Evolutionary conservation across 2,797 vertebrate species (phyloP).

Genomic region (Cryptoprocta ferox): DNA sequence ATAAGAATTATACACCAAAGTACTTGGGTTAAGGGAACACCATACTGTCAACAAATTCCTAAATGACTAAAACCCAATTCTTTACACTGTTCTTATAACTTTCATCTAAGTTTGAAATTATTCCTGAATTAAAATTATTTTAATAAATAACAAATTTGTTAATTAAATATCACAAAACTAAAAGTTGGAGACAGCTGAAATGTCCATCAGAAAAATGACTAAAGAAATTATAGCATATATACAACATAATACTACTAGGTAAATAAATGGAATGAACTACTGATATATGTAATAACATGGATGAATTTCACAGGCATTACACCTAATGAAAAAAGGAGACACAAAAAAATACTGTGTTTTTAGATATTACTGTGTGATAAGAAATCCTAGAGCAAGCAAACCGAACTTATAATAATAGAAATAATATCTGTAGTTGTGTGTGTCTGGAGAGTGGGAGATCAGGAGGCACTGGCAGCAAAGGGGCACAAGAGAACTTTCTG

Average conservation of each 20-base stretch:
- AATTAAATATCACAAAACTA: background rate
- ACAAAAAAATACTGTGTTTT: background rate
- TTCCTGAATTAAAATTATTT: conserved; percentile 33
- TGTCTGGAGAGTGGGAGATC: background rate
- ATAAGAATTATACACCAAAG: background rate
- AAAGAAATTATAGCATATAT: background rate
- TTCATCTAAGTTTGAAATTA: background rate
- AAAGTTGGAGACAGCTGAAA: background rate
- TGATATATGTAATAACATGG: background rate
- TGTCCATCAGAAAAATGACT: background rate
- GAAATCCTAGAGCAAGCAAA: background rate
- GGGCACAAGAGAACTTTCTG: background rate
- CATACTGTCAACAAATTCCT: background rate
- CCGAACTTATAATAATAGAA: background rate
- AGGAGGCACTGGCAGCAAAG: background rate
- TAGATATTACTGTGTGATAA: background rate
- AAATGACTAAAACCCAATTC: background rate
- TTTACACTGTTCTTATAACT: background rate
- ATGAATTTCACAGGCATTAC: background rate
- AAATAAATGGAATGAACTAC: background rate
- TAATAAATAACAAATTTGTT: background rate
- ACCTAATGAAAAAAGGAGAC: background rate
- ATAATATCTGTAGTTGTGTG: background rate
- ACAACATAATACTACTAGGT: background rate
- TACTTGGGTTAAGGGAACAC: background rate